Base-by-base conservation (phyloP, 2,888 invertebrate genomes). In the Epistrophe eligans region DNA sequence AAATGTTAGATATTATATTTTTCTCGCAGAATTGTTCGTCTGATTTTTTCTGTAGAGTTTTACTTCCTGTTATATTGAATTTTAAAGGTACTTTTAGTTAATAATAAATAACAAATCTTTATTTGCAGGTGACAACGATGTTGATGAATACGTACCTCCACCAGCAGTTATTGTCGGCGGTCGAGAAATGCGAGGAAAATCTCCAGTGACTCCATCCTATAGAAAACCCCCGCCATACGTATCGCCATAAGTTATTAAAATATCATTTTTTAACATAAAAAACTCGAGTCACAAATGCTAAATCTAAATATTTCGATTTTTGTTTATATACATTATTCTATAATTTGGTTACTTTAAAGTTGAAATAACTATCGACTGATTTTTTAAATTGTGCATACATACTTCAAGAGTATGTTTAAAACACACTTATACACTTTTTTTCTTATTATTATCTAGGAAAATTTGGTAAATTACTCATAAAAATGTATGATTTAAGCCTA, bases 201-300 rank as follows among this genome's bases (percentile, higher is more conserved):
- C 95, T 89, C 97, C 97, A 74, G 97, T 97, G 83, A 97, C 97
- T 66, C 97, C 98, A 87, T 97, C 97, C 90, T 98, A 98, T 95
- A 96, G 98, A 91, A 97, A 98, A 93, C 99, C 99, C 70, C 98
- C 99, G 85, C 99, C 99, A 50, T 99, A 99, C 93, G 98, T 99
- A 90, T 98, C 99, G 90, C 99, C 99, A 93, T 99, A 98, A 98
- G 90, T 90, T 89, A 88, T 89, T 88, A 88, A 89, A 70, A 73
- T 35, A 15, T n/a, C 24, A 70, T 74, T 77, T 73, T 72, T 45
- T 70, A 77, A 72, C 66, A 40, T 57, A 74, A 45, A 71, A 76
- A 38, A 71, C 64, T 72, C 64, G 57, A 81, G 81, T 85, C 85
- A 77, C 85, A 85, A 85, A 85, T 45, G 77, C 57, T 74, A 64